A percentile compares a stretch with the other conserved stretches of the same genome.
phyloP scores from a whole-genome alignment of 2,113 vertebrate species.

The Gymnorhina tibicen region DNA sequence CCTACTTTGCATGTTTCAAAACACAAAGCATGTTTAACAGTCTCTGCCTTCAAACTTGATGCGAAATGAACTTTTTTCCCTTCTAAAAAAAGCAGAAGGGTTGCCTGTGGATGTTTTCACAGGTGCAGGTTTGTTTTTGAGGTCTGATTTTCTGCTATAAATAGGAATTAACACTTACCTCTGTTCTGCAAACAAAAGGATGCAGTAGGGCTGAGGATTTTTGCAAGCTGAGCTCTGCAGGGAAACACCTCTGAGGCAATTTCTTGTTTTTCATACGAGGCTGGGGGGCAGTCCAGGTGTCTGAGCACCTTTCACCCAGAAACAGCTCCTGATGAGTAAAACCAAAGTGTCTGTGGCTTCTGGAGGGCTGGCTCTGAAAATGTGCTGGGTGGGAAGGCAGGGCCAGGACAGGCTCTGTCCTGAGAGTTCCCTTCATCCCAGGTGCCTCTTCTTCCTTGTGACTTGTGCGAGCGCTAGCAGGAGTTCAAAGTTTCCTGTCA shows the following conservation, averaged over 20 bases:
- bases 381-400: neutral
- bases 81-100: neutral
- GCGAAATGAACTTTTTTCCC: neutral
- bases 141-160: neutral
- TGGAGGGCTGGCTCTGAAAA: neutral
- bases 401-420: neutral
- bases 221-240: neutral
- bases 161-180: neutral
- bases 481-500: neutral
- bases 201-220: neutral
- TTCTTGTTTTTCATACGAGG: neutral
- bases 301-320: neutral
- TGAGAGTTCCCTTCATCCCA: neutral
- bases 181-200: neutral
- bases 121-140: neutral
- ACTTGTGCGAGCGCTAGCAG: rapidly evolving
- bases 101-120: neutral
- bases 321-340: neutral
- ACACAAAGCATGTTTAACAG: neutral
- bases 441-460: neutral
- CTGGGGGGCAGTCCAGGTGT: neutral
- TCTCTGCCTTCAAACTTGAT: neutral
- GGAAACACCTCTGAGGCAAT: neutral
- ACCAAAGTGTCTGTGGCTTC: neutral
- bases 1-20: neutral